These are phyloP conservation scores for Parapsyche elsis DNA, from an alignment of 1,140 invertebrate species.

Conservation along the genomic window DNA sequence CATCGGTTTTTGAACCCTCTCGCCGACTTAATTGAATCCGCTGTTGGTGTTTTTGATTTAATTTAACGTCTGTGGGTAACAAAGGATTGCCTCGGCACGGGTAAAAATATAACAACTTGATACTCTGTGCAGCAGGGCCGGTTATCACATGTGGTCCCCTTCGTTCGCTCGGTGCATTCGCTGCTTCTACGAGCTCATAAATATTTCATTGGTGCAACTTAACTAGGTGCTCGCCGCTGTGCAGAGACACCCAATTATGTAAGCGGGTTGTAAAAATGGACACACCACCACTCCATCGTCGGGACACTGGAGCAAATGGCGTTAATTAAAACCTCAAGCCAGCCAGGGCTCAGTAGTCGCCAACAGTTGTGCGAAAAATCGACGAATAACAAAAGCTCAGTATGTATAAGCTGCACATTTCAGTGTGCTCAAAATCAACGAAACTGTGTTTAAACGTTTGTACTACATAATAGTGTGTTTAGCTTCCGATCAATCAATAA, in stretches of 20 bases:
- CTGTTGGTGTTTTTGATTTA: neutral
- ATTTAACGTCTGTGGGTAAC: neutral
- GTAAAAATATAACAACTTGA: conserved; percentile 25
- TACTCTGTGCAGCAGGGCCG: conserved; percentile 10
- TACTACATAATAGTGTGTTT: no score
- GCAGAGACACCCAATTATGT: conserved; percentile 51
- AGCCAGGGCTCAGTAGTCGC: conserved; percentile 12
- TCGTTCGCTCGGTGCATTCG: neutral
- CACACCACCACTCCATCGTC: conserved; percentile 48
- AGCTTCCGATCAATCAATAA: no score
- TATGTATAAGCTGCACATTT: no score
- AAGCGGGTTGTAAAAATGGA: conserved; percentile 53
- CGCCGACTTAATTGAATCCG: neutral
- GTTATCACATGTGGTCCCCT: conserved; percentile 24
- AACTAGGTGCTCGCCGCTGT: conserved; percentile 44
- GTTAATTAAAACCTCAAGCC: conserved; percentile 54
- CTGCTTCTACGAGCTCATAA: conserved; percentile 51
- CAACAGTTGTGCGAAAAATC: no score
- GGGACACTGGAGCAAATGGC: conserved; percentile 41
- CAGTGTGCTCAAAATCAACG: no score
- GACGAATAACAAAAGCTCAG: no score
- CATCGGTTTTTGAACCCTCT: neutral
- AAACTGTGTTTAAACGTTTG: no score
- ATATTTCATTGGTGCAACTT: conserved; percentile 55
- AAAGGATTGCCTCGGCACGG: neutral